These are phyloP conservation scores for Vireo griseus DNA, from an alignment of 2,797 vertebrate species.

Conservation along the genomic window DNA sequence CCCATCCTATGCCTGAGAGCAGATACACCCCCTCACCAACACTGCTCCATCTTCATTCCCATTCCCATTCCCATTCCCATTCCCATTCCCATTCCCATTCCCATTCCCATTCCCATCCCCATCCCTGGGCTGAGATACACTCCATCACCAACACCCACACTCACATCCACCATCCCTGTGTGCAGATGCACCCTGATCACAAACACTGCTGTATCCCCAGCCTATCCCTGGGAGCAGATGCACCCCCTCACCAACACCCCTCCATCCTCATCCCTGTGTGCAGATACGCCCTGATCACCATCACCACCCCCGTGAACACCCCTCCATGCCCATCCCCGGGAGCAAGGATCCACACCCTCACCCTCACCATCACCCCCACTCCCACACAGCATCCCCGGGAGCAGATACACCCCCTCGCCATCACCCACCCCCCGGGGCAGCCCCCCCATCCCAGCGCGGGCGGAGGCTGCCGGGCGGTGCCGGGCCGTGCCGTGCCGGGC, in stretches of 20 bases:
- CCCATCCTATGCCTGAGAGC: background rate
- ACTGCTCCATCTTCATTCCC: background rate
- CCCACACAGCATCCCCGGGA: background rate
- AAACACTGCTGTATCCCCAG: background rate
- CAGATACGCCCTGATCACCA: background rate
- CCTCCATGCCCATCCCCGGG: background rate
- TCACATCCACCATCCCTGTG: background rate
- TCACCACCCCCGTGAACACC: background rate
- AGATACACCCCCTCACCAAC: background rate
- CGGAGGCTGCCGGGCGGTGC: background rate
- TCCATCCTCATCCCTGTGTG: background rate
- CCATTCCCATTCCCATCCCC: background rate
- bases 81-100: background rate
- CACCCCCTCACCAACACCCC: background rate
- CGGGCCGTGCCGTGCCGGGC: background rate
- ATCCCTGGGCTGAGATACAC: background rate
- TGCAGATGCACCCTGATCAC: background rate
- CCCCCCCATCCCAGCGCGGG: background rate
- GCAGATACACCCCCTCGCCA: background rate
- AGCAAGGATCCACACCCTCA: background rate
- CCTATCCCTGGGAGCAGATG: background rate
- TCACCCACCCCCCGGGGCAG: background rate
- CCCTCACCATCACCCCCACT: background rate
- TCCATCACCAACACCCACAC: background rate
- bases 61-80: too few species aligned